Base-by-base conservation (phyloP, 2,113 vertebrate genomes). In the Bufo gargarizans region DNA sequence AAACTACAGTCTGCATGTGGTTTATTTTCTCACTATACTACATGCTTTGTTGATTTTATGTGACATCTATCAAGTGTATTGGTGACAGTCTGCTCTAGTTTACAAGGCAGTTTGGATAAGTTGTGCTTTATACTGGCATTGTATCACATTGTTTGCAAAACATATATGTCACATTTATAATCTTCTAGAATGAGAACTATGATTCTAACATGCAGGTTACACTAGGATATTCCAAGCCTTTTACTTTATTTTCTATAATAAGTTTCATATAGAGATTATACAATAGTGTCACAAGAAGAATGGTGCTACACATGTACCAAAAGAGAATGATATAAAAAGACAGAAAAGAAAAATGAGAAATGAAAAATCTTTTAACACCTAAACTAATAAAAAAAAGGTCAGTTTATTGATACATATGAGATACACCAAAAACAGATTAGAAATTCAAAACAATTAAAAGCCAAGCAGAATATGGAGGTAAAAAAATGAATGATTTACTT, bases 51-150 rank as follows among this genome's bases (percentile, higher is more conserved):
- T 78, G 50, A 12, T 14, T 78, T 78, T 78, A 78, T 78, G 50
- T 78, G 77, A 56, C 77, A 78, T 56, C 14, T 78, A 78, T 78
- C 77, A 78, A 56, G 77, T 78, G 77, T 56, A 56, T 78, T 78
- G 50, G 77, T 55, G 19, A 56, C 76, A 77, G 50, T 56, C 50
- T 78, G 11, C 6, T 78, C 56, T 78, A 20, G 49, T 56, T 77
- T 53, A 10, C 20, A 78, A 22, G 20, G 33, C 20, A 56, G 77
- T 56, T 78, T 78, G 20, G 22, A 78, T n/a, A 5, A 78, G 77
- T 61, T 61, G 13, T 61, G 59, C 59, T 61, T 63, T 63, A 59
- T 59, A 17, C 58, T 59, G 58, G 58, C 11, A 59, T 19, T 63
- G 61, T 63, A 20, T 63, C 20, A 63, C 4, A 20, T 10, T 63